Percentiles rank a stretch among this genome's conserved stretches.
These are phyloP conservation scores for Volucella inanis DNA, from an alignment of 2,888 invertebrate species.

Conservation along the genomic window DNA sequence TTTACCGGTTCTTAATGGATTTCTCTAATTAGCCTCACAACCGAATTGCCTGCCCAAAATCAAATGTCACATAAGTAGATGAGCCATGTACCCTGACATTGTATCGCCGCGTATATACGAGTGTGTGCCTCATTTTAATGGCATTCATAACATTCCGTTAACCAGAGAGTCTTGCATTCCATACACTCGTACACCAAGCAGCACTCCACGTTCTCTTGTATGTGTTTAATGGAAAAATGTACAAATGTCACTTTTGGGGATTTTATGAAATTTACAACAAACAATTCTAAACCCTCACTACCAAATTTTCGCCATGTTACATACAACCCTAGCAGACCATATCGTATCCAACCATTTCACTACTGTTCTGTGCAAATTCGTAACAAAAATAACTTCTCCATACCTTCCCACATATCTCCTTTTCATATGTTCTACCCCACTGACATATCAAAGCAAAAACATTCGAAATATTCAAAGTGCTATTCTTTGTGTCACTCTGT, in stretches of 20 bases:
- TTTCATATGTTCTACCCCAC: too few species aligned
- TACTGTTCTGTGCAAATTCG: conserved; percentile 23
- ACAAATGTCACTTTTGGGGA: conserved; percentile 72
- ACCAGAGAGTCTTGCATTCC: conserved; percentile 41
- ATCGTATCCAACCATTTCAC: too few species aligned
- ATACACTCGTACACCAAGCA: conserved; percentile 11
- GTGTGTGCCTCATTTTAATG: conserved; percentile 40
- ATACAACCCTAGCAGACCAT: too few species aligned
- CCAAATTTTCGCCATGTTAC: not conserved
- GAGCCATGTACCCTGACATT: conserved; percentile 6
- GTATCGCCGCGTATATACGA: conserved; percentile 17
- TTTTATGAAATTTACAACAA: conserved; percentile 71
- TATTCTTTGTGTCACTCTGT: conserved; percentile 31
- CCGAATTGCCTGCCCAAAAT: conserved; percentile 45
- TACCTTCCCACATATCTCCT: not conserved
- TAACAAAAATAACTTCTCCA: conserved; percentile 38
- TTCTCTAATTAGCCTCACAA: conserved; percentile 38
- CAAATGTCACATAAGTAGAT: conserved; percentile 19
- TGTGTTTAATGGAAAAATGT: conserved; percentile 72
- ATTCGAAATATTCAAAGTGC: conserved; percentile 50
- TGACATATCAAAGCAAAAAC: conserved; percentile 13
- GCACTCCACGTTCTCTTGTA: conserved; percentile 47
- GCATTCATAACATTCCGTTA: conserved; percentile 60
- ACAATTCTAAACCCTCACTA: conserved; percentile 44
- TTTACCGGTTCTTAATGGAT: conserved; percentile 23